phyloP scores from a whole-genome alignment of 2,888 invertebrate species.

The Agonopterix alstromeriana region DNA sequence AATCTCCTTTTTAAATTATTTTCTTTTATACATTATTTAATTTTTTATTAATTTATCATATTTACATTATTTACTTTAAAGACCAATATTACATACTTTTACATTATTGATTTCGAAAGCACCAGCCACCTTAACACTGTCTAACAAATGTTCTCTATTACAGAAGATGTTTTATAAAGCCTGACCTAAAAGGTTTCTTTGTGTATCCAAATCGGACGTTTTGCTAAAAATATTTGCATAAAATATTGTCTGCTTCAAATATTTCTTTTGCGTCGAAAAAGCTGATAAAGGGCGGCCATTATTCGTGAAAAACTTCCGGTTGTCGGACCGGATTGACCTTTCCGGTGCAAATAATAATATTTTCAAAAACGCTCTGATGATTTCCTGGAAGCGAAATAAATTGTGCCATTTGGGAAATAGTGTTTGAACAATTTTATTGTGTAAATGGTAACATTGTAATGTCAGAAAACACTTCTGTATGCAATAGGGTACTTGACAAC shows the following conservation, averaged over 20 bases:
- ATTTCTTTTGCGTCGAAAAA: constrained; percentile 10
- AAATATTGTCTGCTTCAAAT: constrained; percentile 16
- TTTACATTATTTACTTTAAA: no score
- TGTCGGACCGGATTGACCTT: constrained; percentile 19
- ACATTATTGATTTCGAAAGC: no score
- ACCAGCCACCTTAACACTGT: no score
- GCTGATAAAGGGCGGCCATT: constrained; percentile 19
- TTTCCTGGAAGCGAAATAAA: not conserved
- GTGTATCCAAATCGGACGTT: constrained; percentile 10
- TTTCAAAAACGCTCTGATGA: constrained; percentile 7
- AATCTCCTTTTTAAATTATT: no score
- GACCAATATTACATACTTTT: no score
- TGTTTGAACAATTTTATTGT: no score
- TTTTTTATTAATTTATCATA: no score
- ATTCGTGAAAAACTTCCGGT: constrained; percentile 18
- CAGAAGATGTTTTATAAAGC: constrained; percentile 1
- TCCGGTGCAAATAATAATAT: constrained; percentile 17
- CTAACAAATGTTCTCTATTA: no score
- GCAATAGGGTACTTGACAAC: no score
- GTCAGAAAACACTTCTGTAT: no score
- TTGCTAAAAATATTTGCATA: constrained; percentile 21
- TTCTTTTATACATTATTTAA: no score
- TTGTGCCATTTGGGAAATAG: not conserved
- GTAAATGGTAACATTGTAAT: no score
- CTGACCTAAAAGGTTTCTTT: constrained; percentile 13